Conservation (phyloP, 2,888 invertebrate species). For the Flexamia atlantica region DNA sequence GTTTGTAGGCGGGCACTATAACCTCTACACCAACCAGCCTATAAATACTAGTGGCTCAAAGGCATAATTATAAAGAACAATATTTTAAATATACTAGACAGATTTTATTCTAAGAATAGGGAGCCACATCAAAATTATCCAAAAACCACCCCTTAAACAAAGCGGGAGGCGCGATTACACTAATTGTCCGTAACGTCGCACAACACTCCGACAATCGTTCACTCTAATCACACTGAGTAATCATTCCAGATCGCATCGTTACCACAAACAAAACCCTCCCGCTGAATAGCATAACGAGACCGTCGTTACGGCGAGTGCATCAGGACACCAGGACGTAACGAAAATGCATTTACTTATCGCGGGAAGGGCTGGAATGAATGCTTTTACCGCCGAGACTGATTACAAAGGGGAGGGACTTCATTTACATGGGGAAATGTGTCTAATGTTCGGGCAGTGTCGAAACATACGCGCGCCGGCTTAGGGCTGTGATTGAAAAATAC, state of each 20-base stretch:
- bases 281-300: neutral
- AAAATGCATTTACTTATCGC: constrained; percentile 38
- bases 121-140: too few species aligned
- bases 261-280: neutral
- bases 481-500: constrained; percentile 8
- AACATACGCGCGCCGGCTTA: constrained; percentile 9
- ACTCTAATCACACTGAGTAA: neutral
- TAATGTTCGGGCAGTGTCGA: constrained; percentile 25
- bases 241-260: neutral
- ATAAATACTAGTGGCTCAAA: too few species aligned
- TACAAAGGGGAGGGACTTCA: constrained; percentile 24
- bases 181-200: neutral
- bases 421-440: constrained; percentile 30
- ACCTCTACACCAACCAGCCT: too few species aligned
- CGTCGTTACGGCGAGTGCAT: neutral
- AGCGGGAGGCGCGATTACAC: neutral
- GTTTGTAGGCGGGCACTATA: too few species aligned
- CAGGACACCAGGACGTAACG: neutral
- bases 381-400: constrained; percentile 36
- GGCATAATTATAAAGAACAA: too few species aligned
- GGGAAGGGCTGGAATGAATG: constrained; percentile 20
- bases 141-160: neutral
- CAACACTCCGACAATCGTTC: too few species aligned
- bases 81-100: too few species aligned
- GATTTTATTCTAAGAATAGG: too few species aligned